Base-by-base conservation (phyloP, 2,888 invertebrate species). In the Neoascia interrupta region DNA sequence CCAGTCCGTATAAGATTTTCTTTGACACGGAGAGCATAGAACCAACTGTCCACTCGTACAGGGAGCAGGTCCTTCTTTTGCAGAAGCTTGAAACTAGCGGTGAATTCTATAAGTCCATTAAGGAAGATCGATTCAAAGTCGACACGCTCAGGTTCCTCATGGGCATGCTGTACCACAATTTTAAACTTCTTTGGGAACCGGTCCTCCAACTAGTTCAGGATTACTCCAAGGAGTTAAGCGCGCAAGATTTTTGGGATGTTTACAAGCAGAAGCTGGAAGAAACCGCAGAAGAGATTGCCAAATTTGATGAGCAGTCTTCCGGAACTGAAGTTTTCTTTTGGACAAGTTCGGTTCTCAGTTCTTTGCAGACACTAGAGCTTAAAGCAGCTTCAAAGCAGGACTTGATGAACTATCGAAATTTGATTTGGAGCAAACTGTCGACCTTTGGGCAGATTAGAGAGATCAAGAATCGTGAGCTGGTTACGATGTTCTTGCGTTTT, bases 141-240 rank as follows among this genome's bases (percentile, higher is more conserved):
- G 92, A 94, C 83, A 92, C 94, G 0, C 85, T 98, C 15, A 91
- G 93, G 74, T 96, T 95, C 84, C 90, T 97, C 84, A 90, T 97
- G 26, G 97, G 97, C 1, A 91, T 93, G 70, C 89, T 97, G 49
- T 95, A 95, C 86, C 90, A 95, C 15, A 97, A 97, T 86, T 97
- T 98, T 84, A 94, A 95, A 82, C 89, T 96, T 10, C 87, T 98
- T 0, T 98, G 98, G 98, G 94, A 95, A 76, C 96, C 97, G 0
- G 90, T 95, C 0, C 90, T 91, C 11, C 92, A 94, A 84, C 90
- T 97, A 36, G 92, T 98, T 45, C 91, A 93, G 1, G 91, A 93
- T 0, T 95, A 94, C 85, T 95, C 95, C 0, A 91, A 90, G 83
- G 90, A 91, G 0, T 86, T 94, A 84, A 85, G 90, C 0, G 84